Conservation (phyloP, 92 coral and sea anemone genomes). For the Palythoa caribaeorum region DNA sequence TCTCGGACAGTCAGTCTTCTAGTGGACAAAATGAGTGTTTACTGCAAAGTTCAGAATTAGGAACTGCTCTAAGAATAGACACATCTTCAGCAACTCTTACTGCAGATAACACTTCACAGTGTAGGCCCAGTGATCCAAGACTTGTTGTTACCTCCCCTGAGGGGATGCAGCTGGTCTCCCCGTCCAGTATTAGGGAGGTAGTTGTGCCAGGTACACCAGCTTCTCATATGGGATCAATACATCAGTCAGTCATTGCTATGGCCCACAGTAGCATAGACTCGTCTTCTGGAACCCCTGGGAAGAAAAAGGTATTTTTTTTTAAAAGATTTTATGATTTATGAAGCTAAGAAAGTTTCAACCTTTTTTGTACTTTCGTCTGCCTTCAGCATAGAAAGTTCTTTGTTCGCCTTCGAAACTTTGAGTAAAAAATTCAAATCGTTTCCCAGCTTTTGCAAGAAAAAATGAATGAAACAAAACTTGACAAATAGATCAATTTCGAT, state of each 20-base stretch:
- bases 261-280: conserved; percentile 58
- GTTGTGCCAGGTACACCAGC: conserved; percentile 18
- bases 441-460: too few species aligned
- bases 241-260: conserved; percentile 55
- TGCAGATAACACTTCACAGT: conserved; percentile 24
- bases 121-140: conserved; percentile 87
- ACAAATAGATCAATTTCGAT: too few species aligned
- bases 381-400: too few species aligned
- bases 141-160: conserved; percentile 62
- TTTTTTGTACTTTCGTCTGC: too few species aligned
- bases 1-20: background rate
- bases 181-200: conserved; percentile 28
- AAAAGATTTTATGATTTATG: background rate
- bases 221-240: conserved; percentile 31
- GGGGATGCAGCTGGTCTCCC: conserved; percentile 18
- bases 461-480: too few species aligned
- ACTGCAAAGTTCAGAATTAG: conserved; percentile 7
- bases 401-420: too few species aligned
- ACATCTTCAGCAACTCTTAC: conserved; percentile 13
- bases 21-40: conserved; percentile 7
- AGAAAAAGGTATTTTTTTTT: conserved; percentile 75
- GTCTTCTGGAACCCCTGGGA: conserved; percentile 80
- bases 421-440: too few species aligned
- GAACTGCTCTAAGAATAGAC: conserved; percentile 37
- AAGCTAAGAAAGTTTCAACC: background rate